Evolutionary conservation across 2,888 invertebrate species (phyloP).

Genomic region (Coleophora flavipennella): DNA sequence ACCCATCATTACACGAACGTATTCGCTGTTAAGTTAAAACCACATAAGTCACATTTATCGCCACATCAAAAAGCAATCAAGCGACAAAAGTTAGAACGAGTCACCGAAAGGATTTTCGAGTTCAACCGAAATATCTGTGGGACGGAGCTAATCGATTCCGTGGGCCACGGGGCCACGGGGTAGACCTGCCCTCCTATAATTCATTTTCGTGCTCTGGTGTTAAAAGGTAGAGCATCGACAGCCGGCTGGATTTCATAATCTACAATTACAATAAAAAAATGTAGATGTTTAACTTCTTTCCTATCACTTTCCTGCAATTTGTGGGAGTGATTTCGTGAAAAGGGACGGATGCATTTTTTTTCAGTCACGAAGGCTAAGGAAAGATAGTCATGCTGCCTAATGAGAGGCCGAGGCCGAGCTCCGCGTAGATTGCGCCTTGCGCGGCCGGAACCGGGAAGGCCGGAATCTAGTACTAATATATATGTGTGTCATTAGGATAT

Average conservation of each 20-base stretch:
- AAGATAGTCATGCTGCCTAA: too few relatives aligned
- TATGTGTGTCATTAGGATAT: too few relatives aligned
- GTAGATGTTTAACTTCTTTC: too few relatives aligned
- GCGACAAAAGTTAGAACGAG: slow-evolving; percentile 58
- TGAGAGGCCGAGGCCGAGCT: too few relatives aligned
- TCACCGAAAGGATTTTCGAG: slow-evolving; percentile 42
- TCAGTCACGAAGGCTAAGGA: too few relatives aligned
- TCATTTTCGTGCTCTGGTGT: slow-evolving; percentile 34
- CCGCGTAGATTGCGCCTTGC: too few relatives aligned
- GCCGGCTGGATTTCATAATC: slow-evolving; percentile 28
- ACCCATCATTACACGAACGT: slow-evolving; percentile 56
- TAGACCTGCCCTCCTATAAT: slow-evolving; percentile 37
- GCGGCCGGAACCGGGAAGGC: too few relatives aligned
- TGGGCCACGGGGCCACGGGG: slow-evolving; percentile 31
- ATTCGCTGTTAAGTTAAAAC: slow-evolving; percentile 48
- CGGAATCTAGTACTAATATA: too few relatives aligned
- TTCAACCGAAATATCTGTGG: slow-evolving; percentile 35
- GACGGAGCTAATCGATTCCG: slow-evolving; percentile 58
- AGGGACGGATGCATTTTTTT: too few relatives aligned
- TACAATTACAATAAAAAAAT: too few relatives aligned
- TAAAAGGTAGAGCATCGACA: slow-evolving; percentile 33
- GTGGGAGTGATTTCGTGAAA: too few relatives aligned
- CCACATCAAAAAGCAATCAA: slow-evolving; percentile 70
- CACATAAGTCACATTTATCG: slow-evolving; percentile 70
- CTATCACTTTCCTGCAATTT: too few relatives aligned